phyloP scores from a whole-genome alignment of 2,797 vertebrate species.

The Micromesistius poutassou region DNA sequence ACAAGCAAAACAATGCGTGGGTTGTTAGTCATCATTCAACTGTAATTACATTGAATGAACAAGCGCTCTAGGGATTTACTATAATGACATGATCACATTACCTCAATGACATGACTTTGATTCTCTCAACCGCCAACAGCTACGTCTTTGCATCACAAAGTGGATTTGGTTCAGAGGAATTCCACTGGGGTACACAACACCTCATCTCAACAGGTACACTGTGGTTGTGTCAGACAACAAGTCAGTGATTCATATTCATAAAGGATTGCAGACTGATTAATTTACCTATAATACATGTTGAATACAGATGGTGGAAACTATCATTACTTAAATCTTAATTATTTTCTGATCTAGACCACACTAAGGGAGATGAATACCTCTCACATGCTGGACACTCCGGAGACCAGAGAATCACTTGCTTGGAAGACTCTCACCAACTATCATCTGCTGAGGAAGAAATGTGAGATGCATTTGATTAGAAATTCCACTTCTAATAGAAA shows the following conservation, averaged over 20 bases:
- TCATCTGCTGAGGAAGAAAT: neutral
- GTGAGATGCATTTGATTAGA: neutral
- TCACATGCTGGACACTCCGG: neutral
- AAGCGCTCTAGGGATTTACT: neutral
- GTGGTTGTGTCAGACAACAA: neutral
- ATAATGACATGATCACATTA: neutral
- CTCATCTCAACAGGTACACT: constrained; percentile 47
- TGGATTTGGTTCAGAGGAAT: constrained; percentile 16
- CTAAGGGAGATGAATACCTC: neutral
- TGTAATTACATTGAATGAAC: neutral
- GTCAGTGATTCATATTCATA: neutral
- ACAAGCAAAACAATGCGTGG: neutral
- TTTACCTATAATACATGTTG: too few relatives aligned
- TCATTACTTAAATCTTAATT: neutral
- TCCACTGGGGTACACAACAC: constrained; percentile 9
- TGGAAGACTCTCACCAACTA: neutral
- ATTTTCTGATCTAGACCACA: neutral
- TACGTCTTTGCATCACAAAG: constrained; percentile 30
- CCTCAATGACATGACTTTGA: constrained; percentile 1
- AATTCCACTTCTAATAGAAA: too few relatives aligned
- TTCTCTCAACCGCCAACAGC: constrained; percentile 13
- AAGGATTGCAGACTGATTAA: neutral
- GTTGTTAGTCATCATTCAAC: neutral
- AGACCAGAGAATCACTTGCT: neutral
- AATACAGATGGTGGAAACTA: neutral